phyloP scores from a whole-genome alignment of 2,888 invertebrate species.

The Scaeva pyrastri region DNA sequence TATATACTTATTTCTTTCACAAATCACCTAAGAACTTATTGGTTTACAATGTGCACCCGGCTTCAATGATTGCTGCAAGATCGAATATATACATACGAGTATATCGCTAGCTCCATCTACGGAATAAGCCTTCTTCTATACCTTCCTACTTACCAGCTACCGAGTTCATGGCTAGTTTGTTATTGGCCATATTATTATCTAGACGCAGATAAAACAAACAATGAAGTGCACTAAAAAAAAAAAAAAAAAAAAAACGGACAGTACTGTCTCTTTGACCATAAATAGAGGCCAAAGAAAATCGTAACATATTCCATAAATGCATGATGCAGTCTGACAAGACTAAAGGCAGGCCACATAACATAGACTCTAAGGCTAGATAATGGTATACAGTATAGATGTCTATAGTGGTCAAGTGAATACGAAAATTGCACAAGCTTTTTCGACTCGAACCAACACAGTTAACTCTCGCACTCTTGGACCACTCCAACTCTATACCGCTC shows the following conservation, averaged over 20 bases:
- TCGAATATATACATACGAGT: constrained; percentile 44
- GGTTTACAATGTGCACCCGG: constrained; percentile 23
- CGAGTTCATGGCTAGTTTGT: constrained; percentile 64
- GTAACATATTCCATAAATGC: constrained; percentile 40
- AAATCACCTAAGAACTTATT: constrained; percentile 72
- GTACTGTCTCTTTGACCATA: constrained; percentile 51
- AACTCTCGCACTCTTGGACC: constrained; percentile 4
- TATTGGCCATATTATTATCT: constrained; percentile 49
- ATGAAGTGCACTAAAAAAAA: constrained; percentile 60
- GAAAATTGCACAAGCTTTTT: neutral
- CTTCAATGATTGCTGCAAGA: constrained; percentile 24
- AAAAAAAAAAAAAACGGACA: constrained; percentile 6
- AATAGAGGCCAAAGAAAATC: constrained; percentile 34
- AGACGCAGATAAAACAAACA: constrained; percentile 71
- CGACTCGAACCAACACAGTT: neutral
- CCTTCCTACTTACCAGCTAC: constrained; percentile 44
- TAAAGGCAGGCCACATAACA: neutral
- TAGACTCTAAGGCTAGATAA: neutral
- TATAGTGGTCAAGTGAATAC: constrained; percentile 69
- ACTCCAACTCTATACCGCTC: no score
- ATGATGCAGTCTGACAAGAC: constrained; percentile 6
- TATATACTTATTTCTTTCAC: constrained; percentile 40
- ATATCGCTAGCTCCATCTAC: constrained; percentile 62
- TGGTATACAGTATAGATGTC: constrained; percentile 25
- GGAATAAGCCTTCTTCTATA: neutral